Evolutionary conservation across 2,888 invertebrate species (phyloP).

Genomic region (Pyrocoelia pectoralis): DNA sequence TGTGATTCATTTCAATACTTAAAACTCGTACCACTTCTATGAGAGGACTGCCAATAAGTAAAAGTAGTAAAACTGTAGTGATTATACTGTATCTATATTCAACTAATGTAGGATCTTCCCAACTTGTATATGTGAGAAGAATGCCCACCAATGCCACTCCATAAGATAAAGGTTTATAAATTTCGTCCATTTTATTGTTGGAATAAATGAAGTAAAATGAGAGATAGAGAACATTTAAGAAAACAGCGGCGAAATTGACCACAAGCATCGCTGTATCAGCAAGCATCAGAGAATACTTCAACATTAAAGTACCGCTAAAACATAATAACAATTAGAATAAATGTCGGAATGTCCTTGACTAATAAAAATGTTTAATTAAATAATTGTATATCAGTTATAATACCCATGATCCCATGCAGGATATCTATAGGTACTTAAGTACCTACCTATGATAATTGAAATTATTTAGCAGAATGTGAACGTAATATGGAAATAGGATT

Average conservation of each 20-base stretch:
- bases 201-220: slow-evolving; percentile 73
- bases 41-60: slow-evolving; percentile 75
- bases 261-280: slow-evolving; percentile 78
- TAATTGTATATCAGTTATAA: neutral
- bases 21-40: slow-evolving; percentile 70
- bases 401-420: too few relatives aligned
- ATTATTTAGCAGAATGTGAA: too few relatives aligned
- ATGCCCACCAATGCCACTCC: slow-evolving; percentile 66
- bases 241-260: slow-evolving; percentile 78
- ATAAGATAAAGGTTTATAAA: slow-evolving; percentile 67
- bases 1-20: too few relatives aligned
- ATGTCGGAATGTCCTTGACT: too few relatives aligned
- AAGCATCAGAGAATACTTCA: slow-evolving; percentile 78
- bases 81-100: slow-evolving; percentile 77
- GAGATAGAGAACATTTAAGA: slow-evolving; percentile 73
- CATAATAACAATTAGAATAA: slow-evolving; percentile 2
- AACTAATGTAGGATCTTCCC: slow-evolving; percentile 70
- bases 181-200: slow-evolving; percentile 60
- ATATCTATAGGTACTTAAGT: too few relatives aligned
- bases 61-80: slow-evolving; percentile 72
- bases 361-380: neutral
- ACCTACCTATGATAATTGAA: too few relatives aligned
- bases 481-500: neutral
- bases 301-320: slow-evolving; percentile 75
- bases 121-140: slow-evolving; percentile 70